Base-by-base conservation (phyloP, 2,888 invertebrate species). In the Volucella zonaria region DNA sequence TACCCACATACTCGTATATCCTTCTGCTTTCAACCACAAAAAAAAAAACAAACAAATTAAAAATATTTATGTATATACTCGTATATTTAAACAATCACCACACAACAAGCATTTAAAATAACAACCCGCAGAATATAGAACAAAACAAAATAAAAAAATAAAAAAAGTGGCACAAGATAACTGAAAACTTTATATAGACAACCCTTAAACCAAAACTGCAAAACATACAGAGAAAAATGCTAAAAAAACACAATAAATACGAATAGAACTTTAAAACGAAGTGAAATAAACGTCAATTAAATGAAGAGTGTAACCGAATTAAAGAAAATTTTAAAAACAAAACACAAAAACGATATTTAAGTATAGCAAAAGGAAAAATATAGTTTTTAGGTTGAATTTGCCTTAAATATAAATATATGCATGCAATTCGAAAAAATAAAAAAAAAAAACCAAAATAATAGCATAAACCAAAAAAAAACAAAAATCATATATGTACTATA, bases 191-290 rank as follows among this genome's bases (percentile, higher is more conserved):
- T 31, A 31, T 23, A 23, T 31, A 31, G 31, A 31, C 31, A 31
- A 31, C 31, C 31, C 31, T 31, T 31, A 31, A 31, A 31, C 8
- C 9, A 70, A 70, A 51, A 58, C 38, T 45, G 23, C 8, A 47
- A n/a, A 45, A 45, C 4, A 23, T 31, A 62, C 23, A n/a, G 45
- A 61, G 59, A 58, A 12, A 62, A 70, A 52, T 1, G 9, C 14
- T 47, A 49, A 40, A 49, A 40, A 51, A 40, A 61, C 47, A 68
- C 43, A 81, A 66, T 54, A 18, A 62, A 43, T 66, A 70, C 82
- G 77, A 82, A 81, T 82, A 81, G 78, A 82, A 64, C 77, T 85
- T 68, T 76, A 75, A 82, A 86, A 86, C 73, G 71, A 79, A 81
- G 71, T 70, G 70, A 82, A 86, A 82, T 70, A 75, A 86, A 79